Evolutionary conservation across 2,797 vertebrate species (phyloP), one percentile per base, ranked within the genome.

Genomic region (Euthynnus affinis): DNA sequence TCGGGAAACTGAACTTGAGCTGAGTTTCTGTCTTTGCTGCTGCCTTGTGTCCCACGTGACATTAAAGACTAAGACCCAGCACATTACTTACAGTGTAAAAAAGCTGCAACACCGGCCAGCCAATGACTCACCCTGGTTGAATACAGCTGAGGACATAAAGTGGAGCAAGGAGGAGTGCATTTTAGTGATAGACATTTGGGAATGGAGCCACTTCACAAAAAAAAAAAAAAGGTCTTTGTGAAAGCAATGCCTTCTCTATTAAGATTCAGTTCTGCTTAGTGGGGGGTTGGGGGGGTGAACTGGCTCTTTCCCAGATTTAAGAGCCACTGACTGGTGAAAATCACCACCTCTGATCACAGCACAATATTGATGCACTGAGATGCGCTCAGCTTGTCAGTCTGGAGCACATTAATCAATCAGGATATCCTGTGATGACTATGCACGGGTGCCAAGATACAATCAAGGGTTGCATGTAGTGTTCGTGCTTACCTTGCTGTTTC

Each of bases 41-140:
- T 59, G 42, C 49, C 49, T 20, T 18, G n/a, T 37, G 13, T 20
- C 66, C 22, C 22, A 12, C 15, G 20, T 22, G 62, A 64, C 37
- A 15, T 44, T 63, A 40, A 75, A n/a, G n/a, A 29, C 17, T 52
- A 32, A 74, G 48, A 49, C 13, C 32, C 12, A 27, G 23, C 23
- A 44, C 3, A 1, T 72, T 34, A 66, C 74, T 74, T 71, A 53
- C 15, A 55, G 42, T 42, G 17, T 29, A 40, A 78, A 32, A 32
- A 59, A 59, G 23, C 23, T 10, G 63, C 79, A 57, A 5, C 34
- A 17, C 4, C 70, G 62, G 61, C 59, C 61, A 71, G 70, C 29
- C 48, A 58, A 18, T 77, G 71, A 84, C 22, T 83, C 70, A 84
- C 22, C 3, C 52, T 49, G 37, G 29, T 58, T 49, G 52, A 84